A percentile compares a stretch with the other conserved stretches of the same genome.
Conservation (phyloP, 2,797 vertebrate species). For the Heteromormyrus szaboi region DNA sequence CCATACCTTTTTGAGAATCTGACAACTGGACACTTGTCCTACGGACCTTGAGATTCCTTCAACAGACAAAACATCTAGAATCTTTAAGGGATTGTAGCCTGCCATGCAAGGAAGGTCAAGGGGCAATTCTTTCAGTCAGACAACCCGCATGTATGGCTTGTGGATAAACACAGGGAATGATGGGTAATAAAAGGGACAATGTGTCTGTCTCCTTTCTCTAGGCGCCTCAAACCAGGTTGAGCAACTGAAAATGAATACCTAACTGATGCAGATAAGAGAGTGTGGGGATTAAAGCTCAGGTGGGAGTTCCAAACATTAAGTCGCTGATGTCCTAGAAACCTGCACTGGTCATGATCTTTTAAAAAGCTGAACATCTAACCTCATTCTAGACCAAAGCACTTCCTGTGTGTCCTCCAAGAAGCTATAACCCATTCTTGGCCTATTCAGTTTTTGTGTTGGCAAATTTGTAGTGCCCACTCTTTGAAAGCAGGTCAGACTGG, state of each 20-base stretch:
- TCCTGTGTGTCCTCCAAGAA: background rate
- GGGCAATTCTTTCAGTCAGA: background rate
- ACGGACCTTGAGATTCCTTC: background rate
- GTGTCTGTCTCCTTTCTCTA: slow-evolving; percentile 51
- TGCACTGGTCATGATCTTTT: background rate
- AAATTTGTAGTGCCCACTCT: background rate
- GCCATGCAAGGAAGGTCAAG: background rate
- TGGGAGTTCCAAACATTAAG: background rate
- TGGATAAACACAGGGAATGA: slow-evolving; percentile 62
- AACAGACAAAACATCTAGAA: background rate
- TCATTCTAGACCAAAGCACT: background rate
- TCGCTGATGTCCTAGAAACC: background rate
- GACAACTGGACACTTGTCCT: background rate
- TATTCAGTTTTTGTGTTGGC: background rate
- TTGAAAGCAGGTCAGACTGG: background rate
- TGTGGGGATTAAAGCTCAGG: background rate
- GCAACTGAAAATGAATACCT: slow-evolving; percentile 57
- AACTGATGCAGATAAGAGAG: slow-evolving; percentile 47
- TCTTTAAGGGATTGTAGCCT: background rate
- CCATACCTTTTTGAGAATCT: background rate
- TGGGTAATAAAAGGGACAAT: slow-evolving; percentile 49
- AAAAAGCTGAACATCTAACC: slow-evolving; percentile 3
- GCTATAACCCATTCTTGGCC: background rate
- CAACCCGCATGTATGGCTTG: slow-evolving; percentile 49
- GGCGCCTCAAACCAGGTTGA: slow-evolving; percentile 45